Evolutionary conservation across 2,113 vertebrate species (phyloP), one percentile per base, ranked within the genome.

Genomic region (Bubo blakistoni): DNA sequence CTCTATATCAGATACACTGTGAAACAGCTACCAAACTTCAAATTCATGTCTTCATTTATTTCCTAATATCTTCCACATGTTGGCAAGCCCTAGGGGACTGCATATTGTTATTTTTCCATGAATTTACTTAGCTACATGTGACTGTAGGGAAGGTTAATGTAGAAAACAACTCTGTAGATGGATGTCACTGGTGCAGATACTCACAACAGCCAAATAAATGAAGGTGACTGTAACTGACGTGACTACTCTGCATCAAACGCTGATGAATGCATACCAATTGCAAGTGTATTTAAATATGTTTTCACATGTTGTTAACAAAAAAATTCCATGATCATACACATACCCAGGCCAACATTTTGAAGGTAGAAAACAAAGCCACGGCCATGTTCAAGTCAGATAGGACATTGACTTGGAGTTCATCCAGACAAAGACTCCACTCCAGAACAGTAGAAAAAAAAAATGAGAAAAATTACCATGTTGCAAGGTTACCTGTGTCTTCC

Each of bases 241-340:
- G 12, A 81, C 32, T 32, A 7, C 15, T 42, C 42, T 62, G 9
- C 30, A 51, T 36, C 7, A 2, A 90, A 80, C 0, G 1, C 9
- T 42, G 47, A 29, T 72, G 30, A 62, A 67, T 16, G 30, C 30
- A 54, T 70, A 73, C 5, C 16, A 47, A 13, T 30, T 62, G 16
- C 42, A 69, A 49, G 29, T 46, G 27, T 29, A 65, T 61, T 72
- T 86, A n/a, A 54, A 1, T 15, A 61, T 6, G 13, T 54, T 79
- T 87, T 74, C 54, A n/a, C 2, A 0, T 32, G 8, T n/a, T 63
- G 25, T 46, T 42, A 80, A 7, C 15, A 70, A 66, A 62, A 78
- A 57, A 17, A 2, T n/a, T 4, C 26, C 17, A 17, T 9, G 58
- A 59, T 62, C 34, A 66, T 44, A n/a, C 0, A 1, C 0, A 6